These are phyloP conservation scores for Synanthedon vespiformis DNA, from an alignment of 2,888 invertebrate genomes.

Conservation along the genomic window DNA sequence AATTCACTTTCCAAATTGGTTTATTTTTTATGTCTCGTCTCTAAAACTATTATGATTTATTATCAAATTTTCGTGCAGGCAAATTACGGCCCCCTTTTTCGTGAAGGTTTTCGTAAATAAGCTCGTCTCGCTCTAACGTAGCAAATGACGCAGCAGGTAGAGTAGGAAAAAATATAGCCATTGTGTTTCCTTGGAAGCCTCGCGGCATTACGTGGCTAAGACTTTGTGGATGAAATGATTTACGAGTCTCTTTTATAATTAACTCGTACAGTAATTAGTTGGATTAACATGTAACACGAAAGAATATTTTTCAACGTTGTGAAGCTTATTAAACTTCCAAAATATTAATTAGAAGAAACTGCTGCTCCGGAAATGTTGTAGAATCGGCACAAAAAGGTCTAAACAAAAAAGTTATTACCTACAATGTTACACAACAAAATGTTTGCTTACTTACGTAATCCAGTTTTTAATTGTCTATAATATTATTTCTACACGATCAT, in stretches of 20 bases:
- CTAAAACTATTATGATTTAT: conserved; percentile 71
- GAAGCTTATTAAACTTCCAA: conserved; percentile 31
- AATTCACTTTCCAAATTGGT: conserved; percentile 71
- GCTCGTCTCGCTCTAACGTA: conserved; percentile 41
- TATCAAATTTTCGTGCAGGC: conserved; percentile 69
- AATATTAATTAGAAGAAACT: conserved; percentile 33
- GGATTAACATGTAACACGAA: conserved; percentile 54
- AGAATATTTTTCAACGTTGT: conserved; percentile 44
- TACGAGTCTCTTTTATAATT: conserved; percentile 55
- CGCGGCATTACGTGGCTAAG: conserved; percentile 39
- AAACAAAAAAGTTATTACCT: no score
- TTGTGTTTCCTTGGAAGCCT: conserved; percentile 53
- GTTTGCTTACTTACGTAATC: no score
- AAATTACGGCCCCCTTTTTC: conserved; percentile 61
- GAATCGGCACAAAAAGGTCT: no score
- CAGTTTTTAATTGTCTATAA: no score
- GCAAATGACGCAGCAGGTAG: conserved; percentile 16
- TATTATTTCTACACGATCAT: no score
- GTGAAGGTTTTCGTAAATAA: conserved; percentile 27
- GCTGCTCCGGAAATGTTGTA: conserved; percentile 11
- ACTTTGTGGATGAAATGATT: conserved; percentile 51
- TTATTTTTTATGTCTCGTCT: conserved; percentile 62
- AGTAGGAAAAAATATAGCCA: conserved; percentile 40
- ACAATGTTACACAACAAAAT: no score
- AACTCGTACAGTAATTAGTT: conserved; percentile 56